Percentiles rank a stretch among this genome's conserved stretches.
phyloP scores from a whole-genome alignment of 2,797 vertebrate species.

The Sebastes elongatus region DNA sequence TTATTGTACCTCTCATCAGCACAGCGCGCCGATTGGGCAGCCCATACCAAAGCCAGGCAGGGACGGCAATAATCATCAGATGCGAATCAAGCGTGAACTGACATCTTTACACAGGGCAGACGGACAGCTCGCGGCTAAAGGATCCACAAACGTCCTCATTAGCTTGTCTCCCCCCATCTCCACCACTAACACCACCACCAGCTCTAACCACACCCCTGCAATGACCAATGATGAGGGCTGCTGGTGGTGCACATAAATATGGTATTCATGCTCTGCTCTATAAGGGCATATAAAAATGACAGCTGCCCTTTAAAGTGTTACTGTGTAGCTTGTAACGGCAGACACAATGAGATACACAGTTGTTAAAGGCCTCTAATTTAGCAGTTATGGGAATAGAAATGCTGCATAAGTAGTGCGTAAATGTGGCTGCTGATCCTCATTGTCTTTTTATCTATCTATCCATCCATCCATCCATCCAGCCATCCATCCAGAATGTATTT shows the following conservation, averaged over 20 bases:
- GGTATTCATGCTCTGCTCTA: constrained; percentile 49
- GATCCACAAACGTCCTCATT: constrained; percentile 72
- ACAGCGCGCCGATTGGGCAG: constrained; percentile 13
- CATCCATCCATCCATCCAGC: not conserved
- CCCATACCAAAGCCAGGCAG: constrained; percentile 55
- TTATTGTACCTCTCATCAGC: constrained; percentile 53
- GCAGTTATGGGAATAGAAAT: constrained; percentile 42
- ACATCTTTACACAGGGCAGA: constrained; percentile 79
- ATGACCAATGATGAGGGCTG: constrained; percentile 69
- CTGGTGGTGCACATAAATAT: constrained; percentile 54
- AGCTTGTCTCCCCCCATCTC: constrained; percentile 29
- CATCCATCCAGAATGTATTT: not conserved
- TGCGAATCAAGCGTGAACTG: constrained; percentile 72
- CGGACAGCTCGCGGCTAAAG: constrained; percentile 55
- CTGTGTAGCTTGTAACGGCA: constrained; percentile 54
- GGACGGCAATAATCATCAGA: constrained; percentile 73
- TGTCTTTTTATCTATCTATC: not conserved
- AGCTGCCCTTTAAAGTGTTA: constrained; percentile 72
- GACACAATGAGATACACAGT: constrained; percentile 47
- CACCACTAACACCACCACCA: not conserved
- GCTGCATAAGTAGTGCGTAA: constrained; percentile 24
- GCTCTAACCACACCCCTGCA: constrained; percentile 30
- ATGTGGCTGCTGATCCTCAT: constrained; percentile 23
- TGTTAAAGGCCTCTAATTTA: constrained; percentile 63
- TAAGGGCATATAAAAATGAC: constrained; percentile 70